Base-by-base conservation (phyloP, 2,888 invertebrate genomes). In the Teleiodes luculella region DNA sequence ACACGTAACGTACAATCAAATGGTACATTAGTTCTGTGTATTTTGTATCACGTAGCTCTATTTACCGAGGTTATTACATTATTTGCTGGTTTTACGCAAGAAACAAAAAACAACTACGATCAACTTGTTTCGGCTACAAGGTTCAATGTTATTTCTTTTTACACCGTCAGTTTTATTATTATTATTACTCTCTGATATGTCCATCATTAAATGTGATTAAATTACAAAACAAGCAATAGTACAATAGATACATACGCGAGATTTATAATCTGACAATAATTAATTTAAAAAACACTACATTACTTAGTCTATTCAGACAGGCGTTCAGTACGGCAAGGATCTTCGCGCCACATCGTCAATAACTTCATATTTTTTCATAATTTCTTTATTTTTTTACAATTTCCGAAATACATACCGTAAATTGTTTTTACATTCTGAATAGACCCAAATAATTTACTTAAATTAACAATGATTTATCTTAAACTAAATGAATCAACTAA, bases 391-490 rank as follows among this genome's bases (percentile, higher is more conserved):
- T n/a, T n/a, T n/a, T n/a, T n/a, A n/a, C n/a, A n/a, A n/a, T n/a
- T n/a, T n/a, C n/a, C n/a, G n/a, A n/a, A n/a, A n/a, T n/a, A n/a
- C n/a, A n/a, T n/a, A n/a, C n/a, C n/a, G n/a, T n/a, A n/a, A n/a
- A n/a, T n/a, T n/a, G 28, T 13, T 20, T 18, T 33, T 20, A 37
- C 36, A 37, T 37, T 30, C 35, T 31, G 31, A 51, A 46, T 31
- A 47, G 48, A 10, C 31, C 56, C 53, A 57, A 67, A 68, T 70
- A 72, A 72, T 67, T 69, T 61, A 71, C 69, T 68, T 76, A 74
- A 78, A 68, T 56, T 63, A 67, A 65, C 62, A 63, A 62, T 55
- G 66, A 70, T 71, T 45, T 74, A 65, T 72, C 59, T 64, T 70
- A 73, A 68, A 65, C 66, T 64, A 66, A 71, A 61, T 56, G 66